Evolutionary conservation across 2,113 vertebrate genomes (phyloP).

Genomic region (Mus spicilegus): DNA sequence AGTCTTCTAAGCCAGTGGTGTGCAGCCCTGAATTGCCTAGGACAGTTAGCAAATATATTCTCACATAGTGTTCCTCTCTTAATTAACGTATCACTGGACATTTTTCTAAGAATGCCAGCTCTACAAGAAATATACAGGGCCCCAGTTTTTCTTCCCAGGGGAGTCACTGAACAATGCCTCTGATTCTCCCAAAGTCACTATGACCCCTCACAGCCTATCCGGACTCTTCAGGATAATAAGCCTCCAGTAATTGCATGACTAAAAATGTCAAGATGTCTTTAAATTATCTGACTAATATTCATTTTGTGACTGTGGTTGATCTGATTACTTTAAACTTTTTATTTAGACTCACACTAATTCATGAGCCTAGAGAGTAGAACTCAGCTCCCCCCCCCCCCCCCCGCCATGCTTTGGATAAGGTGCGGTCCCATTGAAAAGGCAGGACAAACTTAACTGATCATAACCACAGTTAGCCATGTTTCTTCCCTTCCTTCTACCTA

Average conservation of each 20-base stretch:
- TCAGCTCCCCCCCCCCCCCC: not conserved
- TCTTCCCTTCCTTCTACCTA: not conserved
- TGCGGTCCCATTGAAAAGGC: constrained; percentile 9
- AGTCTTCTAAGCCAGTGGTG: not conserved
- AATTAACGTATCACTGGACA: not conserved
- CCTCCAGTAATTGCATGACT: constrained; percentile 36
- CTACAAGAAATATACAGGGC: not conserved
- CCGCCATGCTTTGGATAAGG: constrained; percentile 15
- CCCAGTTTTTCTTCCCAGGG: constrained; percentile 51
- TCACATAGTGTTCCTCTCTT: constrained; percentile 27
- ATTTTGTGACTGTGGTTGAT: constrained; percentile 48
- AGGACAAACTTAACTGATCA: constrained; percentile 20
- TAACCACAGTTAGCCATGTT: constrained; percentile 33
- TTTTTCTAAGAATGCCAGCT: constrained; percentile 54
- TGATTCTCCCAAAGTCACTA: constrained; percentile 21
- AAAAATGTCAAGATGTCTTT: constrained; percentile 57
- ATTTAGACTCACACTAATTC: constrained; percentile 53
- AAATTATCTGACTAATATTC: constrained; percentile 62
- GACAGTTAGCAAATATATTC: not conserved
- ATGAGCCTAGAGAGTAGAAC: constrained; percentile 33
- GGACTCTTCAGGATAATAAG: constrained; percentile 32
- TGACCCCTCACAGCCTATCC: not conserved
- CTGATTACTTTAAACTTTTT: constrained; percentile 55
- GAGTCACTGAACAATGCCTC: constrained; percentile 6
- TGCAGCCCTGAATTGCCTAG: not conserved